Conservation (phyloP, 2,888 invertebrate genomes). For the Fragum whitleyi region DNA sequence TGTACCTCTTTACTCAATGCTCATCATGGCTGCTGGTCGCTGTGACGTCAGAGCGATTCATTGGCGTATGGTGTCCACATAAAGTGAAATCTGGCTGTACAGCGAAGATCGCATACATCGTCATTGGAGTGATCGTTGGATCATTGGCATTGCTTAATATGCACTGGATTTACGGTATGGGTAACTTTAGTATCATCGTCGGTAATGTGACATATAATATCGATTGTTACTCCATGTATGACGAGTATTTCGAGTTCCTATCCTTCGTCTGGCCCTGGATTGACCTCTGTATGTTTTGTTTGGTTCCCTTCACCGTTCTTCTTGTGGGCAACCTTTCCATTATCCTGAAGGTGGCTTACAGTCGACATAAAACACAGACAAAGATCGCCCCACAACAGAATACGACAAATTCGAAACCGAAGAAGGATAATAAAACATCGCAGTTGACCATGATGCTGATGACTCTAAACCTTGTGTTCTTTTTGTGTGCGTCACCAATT, state of each 20-base stretch:
- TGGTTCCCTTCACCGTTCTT: conserved; percentile 74
- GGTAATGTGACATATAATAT: conserved; percentile 23
- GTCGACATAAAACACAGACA: conserved; percentile 46
- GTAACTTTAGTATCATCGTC: not conserved
- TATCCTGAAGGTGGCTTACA: conserved; percentile 61
- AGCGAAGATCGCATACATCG: conserved; percentile 47
- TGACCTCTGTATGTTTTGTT: conserved; percentile 72
- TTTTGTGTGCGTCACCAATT: conserved; percentile 72
- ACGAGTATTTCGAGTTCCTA: conserved; percentile 61
- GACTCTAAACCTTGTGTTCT: conserved; percentile 69
- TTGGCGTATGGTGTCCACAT: conserved; percentile 76
- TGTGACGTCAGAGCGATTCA: conserved; percentile 76
- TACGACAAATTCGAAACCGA: not conserved
- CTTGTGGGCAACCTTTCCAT: conserved; percentile 74
- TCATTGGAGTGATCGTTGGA: conserved; percentile 55
- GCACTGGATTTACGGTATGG: conserved; percentile 70
- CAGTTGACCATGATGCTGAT: conserved; percentile 72
- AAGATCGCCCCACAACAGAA: conserved; percentile 20
- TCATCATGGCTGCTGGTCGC: conserved; percentile 79
- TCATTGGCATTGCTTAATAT: conserved; percentile 64
- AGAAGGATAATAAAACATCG: conserved; percentile 51
- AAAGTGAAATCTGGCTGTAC: conserved; percentile 73
- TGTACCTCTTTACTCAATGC: conserved; percentile 72
- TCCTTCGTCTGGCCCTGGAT: conserved; percentile 73
- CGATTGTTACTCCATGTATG: conserved; percentile 47